Evolutionary conservation across 2,797 vertebrate species (phyloP), one percentile per base, ranked within the genome.

Genomic region (Strix occidentalis): DNA sequence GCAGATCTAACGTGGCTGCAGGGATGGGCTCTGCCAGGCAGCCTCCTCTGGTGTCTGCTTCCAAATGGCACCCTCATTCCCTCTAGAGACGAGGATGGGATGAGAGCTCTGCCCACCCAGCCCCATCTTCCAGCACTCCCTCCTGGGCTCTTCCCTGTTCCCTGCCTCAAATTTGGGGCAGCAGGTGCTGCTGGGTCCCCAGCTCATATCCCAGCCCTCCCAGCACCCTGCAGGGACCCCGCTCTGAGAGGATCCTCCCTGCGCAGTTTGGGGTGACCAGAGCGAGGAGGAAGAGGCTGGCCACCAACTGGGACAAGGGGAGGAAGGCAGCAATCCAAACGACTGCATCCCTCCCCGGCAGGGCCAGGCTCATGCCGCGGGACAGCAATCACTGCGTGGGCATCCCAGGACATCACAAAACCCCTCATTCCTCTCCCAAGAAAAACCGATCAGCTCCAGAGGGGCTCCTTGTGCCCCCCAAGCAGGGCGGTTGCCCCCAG

Each of bases 341-440:
- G 6, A 64, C 56, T 0, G 0, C 41, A 60, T 57, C 57, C n/a
- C 48, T 89, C 83, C 37, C 41, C 1, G 4, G 33, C 5, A 25
- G 41, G 58, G 54, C 33, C 57, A 81, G 45, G n/a, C 41, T 83
- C 43, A 70, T 74, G 46, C 64, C 4, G 1, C 50, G 65, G 43
- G 31, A 78, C 60, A 81, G 76, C 51, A 29, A 29, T 64, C 61
- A 37, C 19, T 5, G 3, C 0, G 0, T 7, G 37, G 35, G 35
- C 13, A 6, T 81, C 66, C 58, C 21, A 19, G 35, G 19, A 76
- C 54, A 89, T 50, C 25, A 45, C 16, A 61, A 92, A 91, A 28
- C 2, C 56, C 54, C 45, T 61, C n/a, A 10, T 31, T 68, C 24
- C 37, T 74, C 69, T 56, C 82, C 43, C 56, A 48, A 1, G 37